phyloP scores from a whole-genome alignment of 2,113 vertebrate genomes.

The Phaethornis superciliosus region DNA sequence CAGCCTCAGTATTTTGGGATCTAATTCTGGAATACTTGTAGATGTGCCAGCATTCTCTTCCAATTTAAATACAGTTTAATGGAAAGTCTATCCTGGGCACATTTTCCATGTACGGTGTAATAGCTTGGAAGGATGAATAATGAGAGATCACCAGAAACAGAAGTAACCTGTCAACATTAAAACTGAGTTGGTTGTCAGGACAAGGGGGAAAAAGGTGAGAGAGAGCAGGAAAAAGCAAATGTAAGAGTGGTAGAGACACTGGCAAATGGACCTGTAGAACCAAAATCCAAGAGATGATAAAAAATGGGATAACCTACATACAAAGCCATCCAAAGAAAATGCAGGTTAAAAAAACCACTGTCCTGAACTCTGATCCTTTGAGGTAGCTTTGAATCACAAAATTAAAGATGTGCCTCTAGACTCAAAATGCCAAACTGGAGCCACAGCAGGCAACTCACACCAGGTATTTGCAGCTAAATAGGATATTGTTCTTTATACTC shows the following conservation, averaged over 20 bases:
- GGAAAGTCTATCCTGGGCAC: conserved; percentile 68
- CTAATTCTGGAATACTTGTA: conserved; percentile 73
- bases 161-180: conserved; percentile 37
- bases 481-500: neutral
- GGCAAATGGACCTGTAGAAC: neutral
- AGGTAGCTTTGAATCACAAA: neutral
- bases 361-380: neutral
- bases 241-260: neutral
- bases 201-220: neutral
- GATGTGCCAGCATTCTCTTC: conserved; percentile 71
- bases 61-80: conserved; percentile 74
- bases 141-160: conserved; percentile 41
- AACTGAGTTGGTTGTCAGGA: neutral
- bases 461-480: neutral
- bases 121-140: conserved; percentile 30
- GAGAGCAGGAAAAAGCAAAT: neutral
- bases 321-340: neutral
- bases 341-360: neutral
- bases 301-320: neutral
- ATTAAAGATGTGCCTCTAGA: neutral
- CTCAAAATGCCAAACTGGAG: neutral
- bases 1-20: conserved; percentile 70
- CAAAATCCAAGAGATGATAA: neutral
- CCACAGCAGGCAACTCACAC: neutral
- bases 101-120: conserved; percentile 64